Percentiles rank a stretch among this genome's conserved stretches.
Evolutionary conservation across 1,140 invertebrate species (phyloP).

Genomic region (Protaetia brevitarsis): DNA sequence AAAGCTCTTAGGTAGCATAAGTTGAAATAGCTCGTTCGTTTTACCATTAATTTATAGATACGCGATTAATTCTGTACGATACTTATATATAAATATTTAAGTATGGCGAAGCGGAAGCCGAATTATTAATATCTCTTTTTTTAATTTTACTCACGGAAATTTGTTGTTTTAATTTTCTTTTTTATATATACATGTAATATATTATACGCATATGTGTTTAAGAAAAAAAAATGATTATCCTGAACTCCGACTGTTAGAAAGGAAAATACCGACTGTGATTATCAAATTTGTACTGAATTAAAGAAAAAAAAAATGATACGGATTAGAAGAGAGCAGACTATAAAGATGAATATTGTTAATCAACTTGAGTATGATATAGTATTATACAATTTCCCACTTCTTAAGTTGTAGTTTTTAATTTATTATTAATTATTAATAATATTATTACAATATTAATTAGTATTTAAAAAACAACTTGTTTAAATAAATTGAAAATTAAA

Average conservation of each 20-base stretch:
- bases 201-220: neutral
- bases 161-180: neutral
- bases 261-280: conserved; percentile 20
- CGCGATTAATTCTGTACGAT: neutral
- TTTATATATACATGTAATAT: neutral
- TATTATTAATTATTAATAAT: conserved; percentile 20
- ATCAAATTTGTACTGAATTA: conserved; percentile 21
- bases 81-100: neutral
- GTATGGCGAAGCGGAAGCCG: neutral
- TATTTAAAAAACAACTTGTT: conserved; percentile 17
- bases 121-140: neutral
- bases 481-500: neutral
- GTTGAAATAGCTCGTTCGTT: conserved; percentile 17
- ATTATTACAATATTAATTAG: neutral
- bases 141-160: neutral
- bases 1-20: conserved; percentile 40
- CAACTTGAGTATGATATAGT: conserved; percentile 8
- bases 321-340: neutral
- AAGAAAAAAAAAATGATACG: neutral
- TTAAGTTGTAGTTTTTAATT: conserved; percentile 22
- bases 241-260: conserved; percentile 11
- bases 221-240: conserved; percentile 9
- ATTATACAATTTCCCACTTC: conserved; percentile 16
- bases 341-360: conserved; percentile 6
- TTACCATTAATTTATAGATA: conserved; percentile 7